phyloP scores from a whole-genome alignment of 2,888 invertebrate genomes.

The Odontocerum albicorne region DNA sequence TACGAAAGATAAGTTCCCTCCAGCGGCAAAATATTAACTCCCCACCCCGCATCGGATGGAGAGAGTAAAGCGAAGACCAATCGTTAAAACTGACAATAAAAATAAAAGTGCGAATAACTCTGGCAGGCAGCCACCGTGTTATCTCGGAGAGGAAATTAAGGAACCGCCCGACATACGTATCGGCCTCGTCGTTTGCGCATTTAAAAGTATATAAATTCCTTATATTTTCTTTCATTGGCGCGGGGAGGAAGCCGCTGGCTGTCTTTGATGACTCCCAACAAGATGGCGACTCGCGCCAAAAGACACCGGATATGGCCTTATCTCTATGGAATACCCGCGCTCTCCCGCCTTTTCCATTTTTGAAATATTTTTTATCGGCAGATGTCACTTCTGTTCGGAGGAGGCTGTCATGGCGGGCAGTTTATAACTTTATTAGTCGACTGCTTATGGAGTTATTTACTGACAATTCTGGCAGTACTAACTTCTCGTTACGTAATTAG shows the following conservation, averaged over 20 bases:
- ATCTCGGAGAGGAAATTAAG: conserved; percentile 36
- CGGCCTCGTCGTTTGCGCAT: conserved; percentile 28
- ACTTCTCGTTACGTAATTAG: no score
- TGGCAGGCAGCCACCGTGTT: conserved; percentile 28
- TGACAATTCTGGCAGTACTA: no score
- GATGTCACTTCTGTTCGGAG: conserved; percentile 30
- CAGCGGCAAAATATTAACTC: no score
- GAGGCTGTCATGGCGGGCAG: conserved; percentile 23
- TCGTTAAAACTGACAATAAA: conserved; percentile 36
- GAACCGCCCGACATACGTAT: conserved; percentile 27
- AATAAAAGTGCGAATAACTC: conserved; percentile 27
- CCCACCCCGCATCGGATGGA: conserved; percentile 10
- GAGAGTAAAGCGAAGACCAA: conserved; percentile 34
- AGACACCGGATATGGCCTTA: conserved; percentile 34
- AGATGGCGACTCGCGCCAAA: conserved; percentile 30
- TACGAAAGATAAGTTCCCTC: no score
- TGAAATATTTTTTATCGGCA: conserved; percentile 36
- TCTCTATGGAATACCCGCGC: conserved; percentile 23
- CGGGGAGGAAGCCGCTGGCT: conserved; percentile 12
- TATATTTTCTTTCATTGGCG: conserved; percentile 27
- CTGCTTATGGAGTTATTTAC: conserved; percentile 10
- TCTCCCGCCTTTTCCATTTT: conserved; percentile 38
- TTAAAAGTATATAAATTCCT: conserved; percentile 36
- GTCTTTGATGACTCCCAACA: conserved; percentile 33
- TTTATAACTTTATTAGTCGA: conserved; percentile 17